Evolutionary conservation across 2,888 invertebrate species (phyloP).

Genomic region (Pterobdella sp.): DNA sequence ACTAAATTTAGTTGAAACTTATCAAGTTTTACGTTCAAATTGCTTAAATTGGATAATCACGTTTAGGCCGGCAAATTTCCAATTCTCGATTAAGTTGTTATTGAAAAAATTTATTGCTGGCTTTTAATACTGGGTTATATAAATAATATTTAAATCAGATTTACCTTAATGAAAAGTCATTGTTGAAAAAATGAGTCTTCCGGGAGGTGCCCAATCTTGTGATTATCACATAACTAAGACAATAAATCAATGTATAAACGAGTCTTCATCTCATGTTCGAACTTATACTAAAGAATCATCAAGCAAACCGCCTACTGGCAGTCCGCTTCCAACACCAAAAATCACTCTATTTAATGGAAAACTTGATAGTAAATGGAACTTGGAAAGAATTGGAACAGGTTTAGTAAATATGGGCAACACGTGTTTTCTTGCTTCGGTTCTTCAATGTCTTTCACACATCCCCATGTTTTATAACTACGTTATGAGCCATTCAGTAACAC

Average conservation of each 20-base stretch:
- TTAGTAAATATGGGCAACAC: constrained; percentile 21
- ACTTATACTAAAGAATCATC: neutral
- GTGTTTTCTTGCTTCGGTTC: constrained; percentile 15
- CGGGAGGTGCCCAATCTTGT: constrained; percentile 9
- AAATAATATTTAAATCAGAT: neutral
- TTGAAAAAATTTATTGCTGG: neutral
- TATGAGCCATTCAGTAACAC: neutral
- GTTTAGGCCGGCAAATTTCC: constrained; percentile 10
- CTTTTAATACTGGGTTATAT: neutral
- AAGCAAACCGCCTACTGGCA: neutral
- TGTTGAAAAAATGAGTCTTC: neutral
- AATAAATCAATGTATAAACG: neutral
- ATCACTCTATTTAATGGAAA: neutral
- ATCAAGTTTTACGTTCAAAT: no score
- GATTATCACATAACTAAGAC: neutral
- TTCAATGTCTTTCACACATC: constrained; percentile 20
- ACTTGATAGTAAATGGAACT: constrained; percentile 4
- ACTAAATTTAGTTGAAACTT: no score
- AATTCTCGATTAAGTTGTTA: neutral
- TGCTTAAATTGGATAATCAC: no score
- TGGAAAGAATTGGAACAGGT: neutral
- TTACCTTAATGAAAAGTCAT: neutral
- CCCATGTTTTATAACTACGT: constrained; percentile 13
- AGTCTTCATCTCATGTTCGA: neutral
- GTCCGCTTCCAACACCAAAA: neutral